A percentile compares a stretch with the other conserved stretches of the same genome.
Evolutionary conservation across 2,797 vertebrate species (phyloP).

Genomic region (Urosaurus nigricauda): DNA sequence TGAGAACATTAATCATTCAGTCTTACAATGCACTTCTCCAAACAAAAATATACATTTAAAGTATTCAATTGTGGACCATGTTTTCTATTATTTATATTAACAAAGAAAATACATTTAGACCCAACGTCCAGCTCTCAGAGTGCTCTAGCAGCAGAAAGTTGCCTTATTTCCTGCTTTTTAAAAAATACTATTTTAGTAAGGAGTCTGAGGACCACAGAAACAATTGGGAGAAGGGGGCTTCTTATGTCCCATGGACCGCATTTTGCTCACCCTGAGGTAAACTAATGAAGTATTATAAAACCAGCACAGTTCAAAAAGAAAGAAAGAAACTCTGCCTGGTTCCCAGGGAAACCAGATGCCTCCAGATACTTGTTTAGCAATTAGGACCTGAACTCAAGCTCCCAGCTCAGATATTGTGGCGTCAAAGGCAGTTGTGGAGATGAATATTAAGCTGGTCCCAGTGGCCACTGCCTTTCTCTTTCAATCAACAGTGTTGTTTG

Average conservation of each 20-base stretch:
- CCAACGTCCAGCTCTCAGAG: too few relatives aligned
- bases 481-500: neutral
- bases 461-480: neutral
- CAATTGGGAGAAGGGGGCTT: too few relatives aligned
- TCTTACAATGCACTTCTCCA: too few relatives aligned
- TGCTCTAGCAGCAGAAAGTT: too few relatives aligned
- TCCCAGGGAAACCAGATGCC: constrained; percentile 35
- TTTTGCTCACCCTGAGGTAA: neutral
- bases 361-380: constrained; percentile 24
- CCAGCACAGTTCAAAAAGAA: neutral
- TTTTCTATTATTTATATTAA: too few relatives aligned
- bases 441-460: constrained; percentile 27
- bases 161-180: too few relatives aligned
- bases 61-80: too few relatives aligned
- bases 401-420: constrained; percentile 6
- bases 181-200: too few relatives aligned
- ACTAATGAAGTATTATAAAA: neutral
- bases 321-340: neutral
- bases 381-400: neutral
- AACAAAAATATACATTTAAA: too few relatives aligned
- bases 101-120: too few relatives aligned
- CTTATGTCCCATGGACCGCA: neutral
- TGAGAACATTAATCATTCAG: too few relatives aligned
- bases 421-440: constrained; percentile 10
- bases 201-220: too few relatives aligned